phyloP scores from a whole-genome alignment of 2,113 vertebrate species.

The Andinoacara biseriatus region DNA sequence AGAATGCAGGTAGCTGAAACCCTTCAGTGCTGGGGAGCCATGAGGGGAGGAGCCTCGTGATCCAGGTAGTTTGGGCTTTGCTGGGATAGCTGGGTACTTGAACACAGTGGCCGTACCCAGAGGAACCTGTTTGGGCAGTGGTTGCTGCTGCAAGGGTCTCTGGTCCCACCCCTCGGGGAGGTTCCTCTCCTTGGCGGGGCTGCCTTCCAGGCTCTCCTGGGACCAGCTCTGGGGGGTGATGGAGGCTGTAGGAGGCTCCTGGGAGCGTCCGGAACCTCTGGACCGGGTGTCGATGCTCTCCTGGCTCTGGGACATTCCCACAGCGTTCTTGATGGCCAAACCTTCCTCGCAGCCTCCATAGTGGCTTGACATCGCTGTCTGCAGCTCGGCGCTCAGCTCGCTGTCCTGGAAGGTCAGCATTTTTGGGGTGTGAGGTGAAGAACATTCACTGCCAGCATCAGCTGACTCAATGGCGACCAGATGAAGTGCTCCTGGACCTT shows the following conservation, averaged over 20 bases:
- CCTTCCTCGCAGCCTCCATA: slow-evolving; percentile 79
- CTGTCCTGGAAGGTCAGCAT: slow-evolving; percentile 94
- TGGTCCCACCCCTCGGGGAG: slow-evolving; percentile 88
- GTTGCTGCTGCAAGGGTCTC: slow-evolving; percentile 65
- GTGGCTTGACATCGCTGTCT: slow-evolving; percentile 85
- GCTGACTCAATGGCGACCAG: slow-evolving; percentile 88
- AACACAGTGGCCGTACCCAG: slow-evolving; percentile 71
- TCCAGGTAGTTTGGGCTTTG: slow-evolving; percentile 65
- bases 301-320: slow-evolving; percentile 86
- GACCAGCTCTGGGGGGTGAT: slow-evolving; percentile 77
- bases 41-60: slow-evolving; percentile 51
- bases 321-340: slow-evolving; percentile 75
- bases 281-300: slow-evolving; percentile 91
- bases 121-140: slow-evolving; percentile 58
- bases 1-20: slow-evolving; percentile 75
- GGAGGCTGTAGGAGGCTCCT: slow-evolving; percentile 80
- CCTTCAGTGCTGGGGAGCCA: slow-evolving; percentile 66
- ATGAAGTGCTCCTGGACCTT: slow-evolving; percentile 78
- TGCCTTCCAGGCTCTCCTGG: slow-evolving; percentile 80
- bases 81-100: slow-evolving; percentile 72
- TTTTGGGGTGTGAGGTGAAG: slow-evolving; percentile 81
- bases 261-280: slow-evolving; percentile 89
- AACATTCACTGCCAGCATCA: slow-evolving; percentile 81
- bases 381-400: slow-evolving; percentile 90
- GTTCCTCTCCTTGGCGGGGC: slow-evolving; percentile 83